Percentiles rank a stretch among this genome's conserved stretches.
Conservation (phyloP, 1,140 invertebrate species). For the Ceratosolen solmsi region DNA sequence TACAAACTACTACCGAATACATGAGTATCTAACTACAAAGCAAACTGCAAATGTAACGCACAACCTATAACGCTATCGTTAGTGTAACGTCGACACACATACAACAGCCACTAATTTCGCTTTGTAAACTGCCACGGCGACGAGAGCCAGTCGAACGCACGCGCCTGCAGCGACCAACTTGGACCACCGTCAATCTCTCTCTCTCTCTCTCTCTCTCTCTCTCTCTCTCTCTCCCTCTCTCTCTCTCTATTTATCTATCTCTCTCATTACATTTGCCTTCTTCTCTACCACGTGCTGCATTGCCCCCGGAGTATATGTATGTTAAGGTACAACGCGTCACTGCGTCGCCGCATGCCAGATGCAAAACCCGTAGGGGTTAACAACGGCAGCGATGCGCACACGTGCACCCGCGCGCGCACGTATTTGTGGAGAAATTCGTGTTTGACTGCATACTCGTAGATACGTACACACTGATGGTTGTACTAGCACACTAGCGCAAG, state of each 20-base stretch:
- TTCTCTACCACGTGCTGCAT: too few relatives aligned
- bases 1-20: not conserved
- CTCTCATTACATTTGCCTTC: too few relatives aligned
- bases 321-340: not conserved
- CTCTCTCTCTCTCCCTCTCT: not conserved
- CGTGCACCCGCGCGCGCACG: not conserved
- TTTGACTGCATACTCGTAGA: not conserved
- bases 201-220: not conserved
- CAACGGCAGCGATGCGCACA: not conserved
- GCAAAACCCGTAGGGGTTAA: constrained; percentile 19
- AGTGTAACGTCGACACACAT: not conserved
- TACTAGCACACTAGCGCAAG: not conserved
- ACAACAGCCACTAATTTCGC: constrained; percentile 6
- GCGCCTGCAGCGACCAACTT: not conserved
- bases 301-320: not conserved
- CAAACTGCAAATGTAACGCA: constrained; percentile 3
- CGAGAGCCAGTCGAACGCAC: constrained; percentile 1
- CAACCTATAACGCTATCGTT: not conserved
- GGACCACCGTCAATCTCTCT: not conserved
- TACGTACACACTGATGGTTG: not conserved
- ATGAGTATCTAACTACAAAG: not conserved
- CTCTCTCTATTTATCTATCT: too few relatives aligned
- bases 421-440: too few relatives aligned
- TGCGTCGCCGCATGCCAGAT: constrained; percentile 7
- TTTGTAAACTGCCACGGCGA: not conserved